Evolutionary conservation across 1,140 invertebrate genomes (phyloP).

Genomic region (Nephila pilipes): DNA sequence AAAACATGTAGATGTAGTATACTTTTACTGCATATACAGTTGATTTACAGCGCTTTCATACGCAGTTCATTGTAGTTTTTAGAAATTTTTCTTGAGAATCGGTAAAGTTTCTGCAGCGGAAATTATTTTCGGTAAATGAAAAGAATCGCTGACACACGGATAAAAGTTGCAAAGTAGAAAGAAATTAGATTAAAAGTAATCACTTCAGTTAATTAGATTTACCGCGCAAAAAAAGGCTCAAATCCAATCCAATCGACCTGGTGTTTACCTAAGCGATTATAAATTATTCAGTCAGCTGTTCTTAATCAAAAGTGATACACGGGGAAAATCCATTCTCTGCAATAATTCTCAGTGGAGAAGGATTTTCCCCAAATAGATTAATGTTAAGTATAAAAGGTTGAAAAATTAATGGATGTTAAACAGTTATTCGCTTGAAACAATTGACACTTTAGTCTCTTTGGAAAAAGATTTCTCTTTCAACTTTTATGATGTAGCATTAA

Average conservation of each 20-base stretch:
- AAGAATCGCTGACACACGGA: background rate
- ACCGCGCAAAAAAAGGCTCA: background rate
- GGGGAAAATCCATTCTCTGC: background rate
- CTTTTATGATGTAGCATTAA: background rate
- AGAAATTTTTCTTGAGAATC: background rate
- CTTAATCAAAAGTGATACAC: background rate
- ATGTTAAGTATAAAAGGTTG: background rate
- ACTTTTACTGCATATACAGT: background rate
- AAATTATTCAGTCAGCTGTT: background rate
- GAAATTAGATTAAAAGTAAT: slow-evolving; percentile 27
- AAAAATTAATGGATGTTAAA: background rate
- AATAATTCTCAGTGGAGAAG: background rate
- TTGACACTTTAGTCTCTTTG: background rate
- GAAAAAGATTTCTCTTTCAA: background rate
- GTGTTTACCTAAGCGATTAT: background rate
- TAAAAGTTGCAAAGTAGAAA: background rate
- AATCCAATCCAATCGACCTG: background rate
- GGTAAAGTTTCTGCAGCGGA: background rate
- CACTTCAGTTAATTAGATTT: slow-evolving; percentile 30
- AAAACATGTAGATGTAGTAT: background rate
- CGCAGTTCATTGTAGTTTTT: background rate
- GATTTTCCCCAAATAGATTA: background rate
- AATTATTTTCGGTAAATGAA: background rate
- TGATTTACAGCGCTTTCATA: background rate
- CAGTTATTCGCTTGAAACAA: background rate